Evolutionary conservation across 2,797 vertebrate species (phyloP).

Genomic region (Helostoma temminkii): DNA sequence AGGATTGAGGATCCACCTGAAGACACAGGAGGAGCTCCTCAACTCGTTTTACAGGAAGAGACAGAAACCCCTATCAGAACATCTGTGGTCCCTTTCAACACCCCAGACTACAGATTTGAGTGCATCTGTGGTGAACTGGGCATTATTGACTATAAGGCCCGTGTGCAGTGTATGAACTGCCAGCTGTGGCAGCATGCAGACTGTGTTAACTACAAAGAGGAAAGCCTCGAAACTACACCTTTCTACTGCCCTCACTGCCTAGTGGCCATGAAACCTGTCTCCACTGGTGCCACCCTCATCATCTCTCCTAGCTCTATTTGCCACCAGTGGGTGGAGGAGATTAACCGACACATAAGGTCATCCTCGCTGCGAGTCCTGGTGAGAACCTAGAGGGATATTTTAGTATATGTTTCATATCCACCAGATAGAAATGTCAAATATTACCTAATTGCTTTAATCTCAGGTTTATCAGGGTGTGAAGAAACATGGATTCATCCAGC

Average conservation of each 20-base stretch:
- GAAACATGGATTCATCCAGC: constrained; percentile 97
- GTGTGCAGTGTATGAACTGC: constrained; percentile 97
- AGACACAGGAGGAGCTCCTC: constrained; percentile 12
- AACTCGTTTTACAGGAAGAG: constrained; percentile 38
- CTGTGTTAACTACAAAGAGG: constrained; percentile 96
- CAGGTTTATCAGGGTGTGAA: constrained; percentile 99
- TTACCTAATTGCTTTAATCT: rapidly evolving
- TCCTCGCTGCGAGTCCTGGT: constrained; percentile 95
- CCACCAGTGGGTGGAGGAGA: constrained; percentile 99
- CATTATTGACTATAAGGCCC: constrained; percentile 90
- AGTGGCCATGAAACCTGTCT: constrained; percentile 96
- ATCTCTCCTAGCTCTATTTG: constrained; percentile 99
- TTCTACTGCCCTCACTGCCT: constrained; percentile 99
- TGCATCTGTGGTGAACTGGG: constrained; percentile 97
- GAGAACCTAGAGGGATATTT: constrained; percentile 60
- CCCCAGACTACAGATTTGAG: constrained; percentile 93
- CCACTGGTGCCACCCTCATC: constrained; percentile 95
- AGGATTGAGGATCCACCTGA: not conserved
- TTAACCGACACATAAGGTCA: constrained; percentile 93
- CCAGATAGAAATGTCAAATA: not conserved
- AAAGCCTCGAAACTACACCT: constrained; percentile 90
- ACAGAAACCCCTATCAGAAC: constrained; percentile 68
- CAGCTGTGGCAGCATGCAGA: constrained; percentile 96
- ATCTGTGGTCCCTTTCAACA: constrained; percentile 85
- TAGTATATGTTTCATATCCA: not conserved